Evolutionary conservation across 2,797 vertebrate species (phyloP), one percentile per base, ranked within the genome.

Genomic region (Rhodeus uyekii): DNA sequence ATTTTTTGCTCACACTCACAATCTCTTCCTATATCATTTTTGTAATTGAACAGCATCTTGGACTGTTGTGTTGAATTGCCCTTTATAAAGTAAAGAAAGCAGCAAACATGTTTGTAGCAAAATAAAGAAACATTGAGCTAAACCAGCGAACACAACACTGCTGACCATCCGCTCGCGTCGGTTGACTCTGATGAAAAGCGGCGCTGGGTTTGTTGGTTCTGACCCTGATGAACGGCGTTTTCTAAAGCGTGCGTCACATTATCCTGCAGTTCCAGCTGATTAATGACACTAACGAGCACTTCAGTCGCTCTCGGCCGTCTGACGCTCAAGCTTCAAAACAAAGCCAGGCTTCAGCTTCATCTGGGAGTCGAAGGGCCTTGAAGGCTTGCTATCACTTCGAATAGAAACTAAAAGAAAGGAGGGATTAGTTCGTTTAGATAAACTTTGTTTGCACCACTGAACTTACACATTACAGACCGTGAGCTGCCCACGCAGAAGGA

Each of bases 241-340:
- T 22, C 18, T 63, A 16, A 46, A 61, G 58, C 38, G 0, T 16
- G 75, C 3, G 39, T 64, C 75, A 77, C 75, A 46, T 63, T 16
- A 63, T 46, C 74, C 55, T 22, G 24, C 39, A 44, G 74, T 63
- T 24, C 13, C 74, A 61, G 50, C 39, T 77, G 75, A 77, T 63
- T 34, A 77, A 77, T 34, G 75, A 64, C 0, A 1, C 9, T 48
- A 34, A 64, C 22, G n/a, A 77, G 18, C 38, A 14, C 75, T 46
- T 64, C 27, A 76, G 75, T 76, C 58, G 34, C 58, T 76, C n/a
- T n/a, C n/a, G n/a, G n/a, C n/a, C n/a, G n/a, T n/a, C n/a, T n/a
- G n/a, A n/a, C n/a, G n/a, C n/a, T n/a, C n/a, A n/a, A n/a, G n/a
- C n/a, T n/a, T n/a, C n/a, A n/a, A n/a, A n/a, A 50, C 68, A 50